Percentiles rank a stretch among this genome's conserved stretches.
phyloP scores from a whole-genome alignment of 1,140 invertebrate genomes.

The Drosophila rufa region DNA sequence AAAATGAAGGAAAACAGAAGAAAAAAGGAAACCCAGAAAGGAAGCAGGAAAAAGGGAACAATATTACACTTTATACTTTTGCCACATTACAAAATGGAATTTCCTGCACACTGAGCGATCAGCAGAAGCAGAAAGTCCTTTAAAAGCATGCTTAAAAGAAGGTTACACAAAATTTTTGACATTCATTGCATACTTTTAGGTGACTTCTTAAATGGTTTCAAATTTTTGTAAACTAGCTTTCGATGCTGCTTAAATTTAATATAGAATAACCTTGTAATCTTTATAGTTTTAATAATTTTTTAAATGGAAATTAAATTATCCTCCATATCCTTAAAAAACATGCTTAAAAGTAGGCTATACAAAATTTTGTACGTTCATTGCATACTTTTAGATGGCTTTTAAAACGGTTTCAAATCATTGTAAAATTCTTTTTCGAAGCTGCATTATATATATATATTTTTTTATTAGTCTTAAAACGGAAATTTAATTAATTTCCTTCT shows the following conservation, averaged over 20 bases:
- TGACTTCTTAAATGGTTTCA: background rate
- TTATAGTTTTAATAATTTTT: too few species aligned
- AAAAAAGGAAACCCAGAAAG: conserved; percentile 31
- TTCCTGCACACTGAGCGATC: conserved; percentile 41
- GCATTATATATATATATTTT: too few species aligned
- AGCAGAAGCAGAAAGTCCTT: background rate
- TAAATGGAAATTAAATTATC: too few species aligned
- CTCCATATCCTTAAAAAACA: too few species aligned
- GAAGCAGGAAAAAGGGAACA: conserved; percentile 66
- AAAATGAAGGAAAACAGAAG: background rate
- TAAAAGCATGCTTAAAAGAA: too few species aligned
- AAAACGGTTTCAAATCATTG: background rate
- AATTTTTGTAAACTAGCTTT: background rate
- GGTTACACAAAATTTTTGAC: too few species aligned
- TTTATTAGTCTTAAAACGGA: too few species aligned
- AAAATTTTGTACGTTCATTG: background rate
- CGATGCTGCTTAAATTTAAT: too few species aligned
- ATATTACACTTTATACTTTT: conserved; percentile 81
- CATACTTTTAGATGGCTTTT: background rate
- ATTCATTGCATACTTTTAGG: too few species aligned
- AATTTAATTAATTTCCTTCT: too few species aligned
- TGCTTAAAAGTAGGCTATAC: background rate
- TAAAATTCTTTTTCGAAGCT: too few species aligned
- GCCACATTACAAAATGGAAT: conserved; percentile 80
- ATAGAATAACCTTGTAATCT: too few species aligned